phyloP scores from a whole-genome alignment of 1,140 invertebrate species.

The Papilio machaon region DNA sequence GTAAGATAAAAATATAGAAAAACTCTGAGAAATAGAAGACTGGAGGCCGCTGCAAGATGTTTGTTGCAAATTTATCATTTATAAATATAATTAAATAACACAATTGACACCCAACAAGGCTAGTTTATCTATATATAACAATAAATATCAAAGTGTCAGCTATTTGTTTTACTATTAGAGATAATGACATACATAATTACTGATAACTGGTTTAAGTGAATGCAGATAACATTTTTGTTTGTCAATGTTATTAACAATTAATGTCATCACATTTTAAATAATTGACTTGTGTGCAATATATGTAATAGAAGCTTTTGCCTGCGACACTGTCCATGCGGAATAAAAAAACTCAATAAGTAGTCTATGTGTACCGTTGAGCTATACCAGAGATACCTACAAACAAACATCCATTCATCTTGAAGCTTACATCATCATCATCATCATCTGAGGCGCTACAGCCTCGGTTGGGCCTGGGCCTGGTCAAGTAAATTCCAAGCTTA shows the following conservation, averaged over 20 bases:
- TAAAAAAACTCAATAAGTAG: no score
- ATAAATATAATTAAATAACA: background rate
- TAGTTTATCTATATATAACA: slow-evolving; percentile 16
- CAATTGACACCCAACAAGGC: background rate
- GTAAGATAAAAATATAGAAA: background rate
- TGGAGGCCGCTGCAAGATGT: no score
- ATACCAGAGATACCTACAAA: no score
- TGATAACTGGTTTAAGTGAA: slow-evolving; percentile 9
- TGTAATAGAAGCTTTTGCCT: background rate
- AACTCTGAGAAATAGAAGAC: background rate
- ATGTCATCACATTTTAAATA: background rate
- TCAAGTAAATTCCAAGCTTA: no score
- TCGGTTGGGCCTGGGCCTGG: no score
- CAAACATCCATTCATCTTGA: background rate
- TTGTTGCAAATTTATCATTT: no score
- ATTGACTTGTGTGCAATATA: background rate
- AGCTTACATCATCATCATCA: no score
- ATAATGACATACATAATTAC: slow-evolving; percentile 33
- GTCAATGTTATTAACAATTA: slow-evolving; percentile 29
- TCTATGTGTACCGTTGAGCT: no score
- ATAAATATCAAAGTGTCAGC: background rate
- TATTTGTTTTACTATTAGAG: slow-evolving; percentile 24
- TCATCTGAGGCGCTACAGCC: no score
- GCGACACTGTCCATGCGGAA: no score
- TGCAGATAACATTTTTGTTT: slow-evolving; percentile 18